Evolutionary conservation across 1,140 invertebrate genomes (phyloP).

Genomic region (Xylocopa sonorina): DNA sequence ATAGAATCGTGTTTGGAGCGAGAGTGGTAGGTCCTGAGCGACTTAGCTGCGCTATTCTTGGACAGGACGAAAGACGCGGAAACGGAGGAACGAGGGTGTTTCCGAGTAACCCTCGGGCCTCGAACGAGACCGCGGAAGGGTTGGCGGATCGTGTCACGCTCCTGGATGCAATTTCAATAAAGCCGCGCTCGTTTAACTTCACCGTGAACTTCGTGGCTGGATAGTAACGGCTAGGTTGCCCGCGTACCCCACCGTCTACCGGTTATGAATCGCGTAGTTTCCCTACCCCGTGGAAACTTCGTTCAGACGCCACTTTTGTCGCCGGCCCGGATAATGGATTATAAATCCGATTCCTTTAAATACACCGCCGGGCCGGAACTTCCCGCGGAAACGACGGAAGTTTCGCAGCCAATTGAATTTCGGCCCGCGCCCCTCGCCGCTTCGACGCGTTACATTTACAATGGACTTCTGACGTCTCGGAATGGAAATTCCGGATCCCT

Average conservation of each 20-base stretch:
- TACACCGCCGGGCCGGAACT: constrained; percentile 21
- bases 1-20: no score
- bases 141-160: constrained; percentile 28
- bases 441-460: background rate
- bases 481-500: background rate
- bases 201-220: constrained; percentile 41
- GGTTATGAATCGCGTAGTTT: constrained; percentile 34
- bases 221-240: background rate
- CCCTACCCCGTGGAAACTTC: constrained; percentile 22
- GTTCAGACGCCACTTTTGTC: constrained; percentile 28
- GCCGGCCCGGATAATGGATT: constrained; percentile 24
- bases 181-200: constrained; percentile 49
- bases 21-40: background rate
- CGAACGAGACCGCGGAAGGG: constrained; percentile 21
- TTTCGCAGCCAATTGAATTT: constrained; percentile 36
- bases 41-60: no score
- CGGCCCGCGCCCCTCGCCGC: background rate
- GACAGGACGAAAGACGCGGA: background rate
- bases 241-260: constrained; percentile 2
- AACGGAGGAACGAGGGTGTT: constrained; percentile 22
- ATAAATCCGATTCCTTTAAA: constrained; percentile 47
- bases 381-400: constrained; percentile 24
- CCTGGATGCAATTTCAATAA: constrained; percentile 64
- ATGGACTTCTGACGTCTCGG: background rate
- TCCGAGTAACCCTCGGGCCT: constrained; percentile 19